Evolutionary conservation across 2,888 invertebrate species (phyloP).

Genomic region (Junonia oenone): DNA sequence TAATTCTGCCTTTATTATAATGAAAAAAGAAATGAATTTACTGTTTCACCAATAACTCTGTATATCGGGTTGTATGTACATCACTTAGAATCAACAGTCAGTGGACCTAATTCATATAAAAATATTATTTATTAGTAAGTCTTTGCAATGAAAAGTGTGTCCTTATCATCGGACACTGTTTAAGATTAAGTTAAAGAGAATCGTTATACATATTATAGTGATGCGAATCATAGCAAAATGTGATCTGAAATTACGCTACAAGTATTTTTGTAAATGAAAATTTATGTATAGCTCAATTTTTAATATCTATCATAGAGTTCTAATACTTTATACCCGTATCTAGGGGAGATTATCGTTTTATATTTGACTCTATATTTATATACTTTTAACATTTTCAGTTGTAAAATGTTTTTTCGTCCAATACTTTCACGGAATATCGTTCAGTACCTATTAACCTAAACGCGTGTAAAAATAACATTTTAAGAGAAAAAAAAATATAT

Average conservation of each 20-base stretch:
- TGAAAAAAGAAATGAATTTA: no score
- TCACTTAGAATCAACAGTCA: neutral
- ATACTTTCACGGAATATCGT: constrained; percentile 19
- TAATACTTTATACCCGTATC: constrained; percentile 22
- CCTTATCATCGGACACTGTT: constrained; percentile 6
- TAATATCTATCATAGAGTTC: constrained; percentile 42
- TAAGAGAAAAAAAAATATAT: constrained; percentile 44
- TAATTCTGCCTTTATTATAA: no score
- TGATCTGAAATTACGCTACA: constrained; percentile 75
- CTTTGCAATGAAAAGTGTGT: constrained; percentile 12
- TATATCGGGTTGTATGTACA: neutral
- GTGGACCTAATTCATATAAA: neutral
- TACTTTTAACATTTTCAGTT: constrained; percentile 25
- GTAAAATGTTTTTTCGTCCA: constrained; percentile 25
- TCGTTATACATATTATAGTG: constrained; percentile 23
- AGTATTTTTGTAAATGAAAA: constrained; percentile 75
- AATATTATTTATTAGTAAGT: constrained; percentile 4
- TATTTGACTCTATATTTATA: constrained; percentile 28
- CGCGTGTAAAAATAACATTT: constrained; percentile 32
- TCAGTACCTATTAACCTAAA: constrained; percentile 6
- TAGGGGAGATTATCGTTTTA: constrained; percentile 27
- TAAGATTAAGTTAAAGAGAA: constrained; percentile 13
- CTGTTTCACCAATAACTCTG: neutral
- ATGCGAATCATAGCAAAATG: constrained; percentile 51
- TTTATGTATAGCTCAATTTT: constrained; percentile 76